Percentiles rank a stretch among this genome's conserved stretches.
Conservation (phyloP, 2,113 vertebrate genomes). For the Notothenia coriiceps region DNA sequence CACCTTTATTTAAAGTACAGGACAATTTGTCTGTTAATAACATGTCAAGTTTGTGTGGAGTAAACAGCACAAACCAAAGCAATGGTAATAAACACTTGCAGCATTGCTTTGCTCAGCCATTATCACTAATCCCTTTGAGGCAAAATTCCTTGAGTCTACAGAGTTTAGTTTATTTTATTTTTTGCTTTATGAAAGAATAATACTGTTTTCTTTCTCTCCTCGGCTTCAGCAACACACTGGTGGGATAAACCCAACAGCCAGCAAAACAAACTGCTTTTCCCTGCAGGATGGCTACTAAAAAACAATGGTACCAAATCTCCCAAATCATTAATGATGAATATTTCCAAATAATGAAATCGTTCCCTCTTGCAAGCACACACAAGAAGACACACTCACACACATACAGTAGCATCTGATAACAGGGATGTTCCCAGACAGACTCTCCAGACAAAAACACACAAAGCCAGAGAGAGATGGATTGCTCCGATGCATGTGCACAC, state of each 20-base stretch:
- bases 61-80: conserved; percentile 37
- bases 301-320: conserved; percentile 17
- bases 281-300: conserved; percentile 7
- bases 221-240: conserved; percentile 29
- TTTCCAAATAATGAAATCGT: conserved; percentile 21
- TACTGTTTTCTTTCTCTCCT: conserved; percentile 55
- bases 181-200: conserved; percentile 50
- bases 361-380: neutral
- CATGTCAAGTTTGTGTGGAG: conserved; percentile 20
- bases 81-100: conserved; percentile 32
- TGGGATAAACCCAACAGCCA: conserved; percentile 34
- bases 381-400: neutral
- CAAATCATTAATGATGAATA: conserved; percentile 29
- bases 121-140: conserved; percentile 36
- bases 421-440: conserved; percentile 4
- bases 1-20: too few relatives aligned
- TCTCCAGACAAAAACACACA: conserved; percentile 15
- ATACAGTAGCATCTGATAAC: conserved; percentile 32
- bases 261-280: conserved; percentile 27
- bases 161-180: conserved; percentile 46
- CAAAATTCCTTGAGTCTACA: conserved; percentile 19
- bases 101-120: conserved; percentile 21
- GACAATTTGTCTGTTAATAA: neutral
- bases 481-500: neutral
- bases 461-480: conserved; percentile 27